A percentile compares a stretch with the other conserved stretches of the same genome.
Evolutionary conservation across 2,113 vertebrate species (phyloP).

Genomic region (Tragelaphus scriptus): DNA sequence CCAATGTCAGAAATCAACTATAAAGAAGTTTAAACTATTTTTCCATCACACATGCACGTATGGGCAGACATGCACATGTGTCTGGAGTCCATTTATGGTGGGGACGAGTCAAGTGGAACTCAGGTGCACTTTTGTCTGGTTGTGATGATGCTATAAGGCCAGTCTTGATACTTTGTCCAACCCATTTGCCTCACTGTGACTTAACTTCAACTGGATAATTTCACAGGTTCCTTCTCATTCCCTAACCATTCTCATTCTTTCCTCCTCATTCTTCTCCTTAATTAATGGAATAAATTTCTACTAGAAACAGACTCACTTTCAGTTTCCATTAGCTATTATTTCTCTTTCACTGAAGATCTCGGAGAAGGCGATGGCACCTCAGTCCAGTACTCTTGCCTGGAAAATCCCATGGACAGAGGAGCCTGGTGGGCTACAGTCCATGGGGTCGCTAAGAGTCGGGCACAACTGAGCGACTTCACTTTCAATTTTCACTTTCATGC

Average conservation of each 20-base stretch:
- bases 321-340: not conserved
- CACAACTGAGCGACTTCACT: no score
- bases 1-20: not conserved
- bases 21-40: not conserved
- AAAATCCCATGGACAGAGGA: no score
- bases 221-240: not conserved
- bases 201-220: not conserved
- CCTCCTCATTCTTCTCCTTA: not conserved
- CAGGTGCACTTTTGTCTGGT: not conserved
- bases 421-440: no score
- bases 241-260: not conserved
- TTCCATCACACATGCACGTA: not conserved
- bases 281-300: not conserved
- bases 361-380: no score
- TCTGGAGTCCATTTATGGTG: rapidly evolving
- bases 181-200: not conserved
- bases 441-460: no score
- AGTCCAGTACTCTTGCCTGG: no score
- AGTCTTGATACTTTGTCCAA: not conserved
- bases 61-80: not conserved
- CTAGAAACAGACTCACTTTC: conserved; percentile 5
- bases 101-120: not conserved
- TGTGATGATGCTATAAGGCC: not conserved
- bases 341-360: not conserved
- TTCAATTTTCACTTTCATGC: no score